phyloP scores from a whole-genome alignment of 2,113 vertebrate genomes.

The Melanerpes formicivorus region DNA sequence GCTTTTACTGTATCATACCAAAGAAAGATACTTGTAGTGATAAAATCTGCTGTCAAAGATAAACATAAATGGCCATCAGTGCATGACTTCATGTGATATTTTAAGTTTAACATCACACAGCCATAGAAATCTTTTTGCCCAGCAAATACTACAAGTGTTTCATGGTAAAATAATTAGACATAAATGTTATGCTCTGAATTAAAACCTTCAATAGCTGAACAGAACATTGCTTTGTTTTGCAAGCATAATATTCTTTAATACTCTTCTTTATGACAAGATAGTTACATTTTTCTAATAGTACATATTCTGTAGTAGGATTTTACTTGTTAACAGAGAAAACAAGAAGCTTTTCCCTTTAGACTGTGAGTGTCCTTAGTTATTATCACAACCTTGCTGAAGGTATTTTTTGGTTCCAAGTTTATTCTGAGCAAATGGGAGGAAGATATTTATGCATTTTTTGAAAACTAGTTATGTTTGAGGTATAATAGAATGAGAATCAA shows the following conservation, averaged over 20 bases:
- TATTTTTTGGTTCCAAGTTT: slow-evolving; percentile 37
- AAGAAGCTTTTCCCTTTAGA: background rate
- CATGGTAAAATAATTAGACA: background rate
- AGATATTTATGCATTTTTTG: slow-evolving; percentile 1
- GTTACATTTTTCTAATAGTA: background rate
- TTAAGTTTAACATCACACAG: background rate
- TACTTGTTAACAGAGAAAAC: background rate
- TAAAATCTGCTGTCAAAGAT: background rate
- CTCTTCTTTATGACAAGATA: background rate
- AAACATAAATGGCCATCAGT: background rate
- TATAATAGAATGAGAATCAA: background rate
- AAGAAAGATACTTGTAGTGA: background rate
- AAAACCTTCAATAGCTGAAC: background rate
- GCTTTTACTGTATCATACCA: background rate
- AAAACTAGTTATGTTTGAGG: background rate
- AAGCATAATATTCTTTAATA: background rate
- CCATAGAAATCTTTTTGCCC: background rate
- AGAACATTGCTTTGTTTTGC: background rate
- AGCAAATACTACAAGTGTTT: background rate
- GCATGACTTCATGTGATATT: background rate
- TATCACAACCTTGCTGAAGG: slow-evolving; percentile 17
- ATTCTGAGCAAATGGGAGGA: slow-evolving; percentile 51
- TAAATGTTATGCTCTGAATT: background rate
- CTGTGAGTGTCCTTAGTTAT: slow-evolving; percentile 6
- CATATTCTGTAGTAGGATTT: background rate